Percentiles rank a stretch among this genome's conserved stretches.
These are phyloP conservation scores for Sparidentex hasta DNA, from an alignment of 2,797 vertebrate genomes.

Conservation along the genomic window DNA sequence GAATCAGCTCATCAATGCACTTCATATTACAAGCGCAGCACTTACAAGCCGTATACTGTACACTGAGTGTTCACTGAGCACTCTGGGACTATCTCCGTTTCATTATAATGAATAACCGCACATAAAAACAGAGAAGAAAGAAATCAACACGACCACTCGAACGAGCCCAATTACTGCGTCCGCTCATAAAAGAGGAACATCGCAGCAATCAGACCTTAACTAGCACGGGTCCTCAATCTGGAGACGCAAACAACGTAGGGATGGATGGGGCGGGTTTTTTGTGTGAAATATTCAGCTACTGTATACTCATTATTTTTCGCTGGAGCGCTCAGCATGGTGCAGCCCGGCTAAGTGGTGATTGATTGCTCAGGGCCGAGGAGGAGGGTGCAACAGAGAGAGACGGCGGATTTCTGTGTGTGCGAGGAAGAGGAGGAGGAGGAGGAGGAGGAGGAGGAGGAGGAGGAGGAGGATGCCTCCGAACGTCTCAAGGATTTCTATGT, in stretches of 20 bases:
- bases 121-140: conserved; percentile 37
- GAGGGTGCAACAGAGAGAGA: conserved; percentile 61
- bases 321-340: conserved; percentile 60
- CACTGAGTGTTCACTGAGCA: conserved; percentile 8
- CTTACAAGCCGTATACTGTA: conserved; percentile 16
- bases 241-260: conserved; percentile 61
- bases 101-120: conserved; percentile 44
- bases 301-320: conserved; percentile 83
- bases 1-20: conserved; percentile 22
- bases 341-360: conserved; percentile 79
- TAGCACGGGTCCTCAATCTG: conserved; percentile 54
- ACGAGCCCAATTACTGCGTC: conserved; percentile 54
- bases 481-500: conserved; percentile 48
- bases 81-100: conserved; percentile 18
- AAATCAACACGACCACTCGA: conserved; percentile 49
- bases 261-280: conserved; percentile 47
- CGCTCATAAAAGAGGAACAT: conserved; percentile 51
- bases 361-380: conserved; percentile 71
- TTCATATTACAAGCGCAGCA: conserved; percentile 9
- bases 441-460: conserved; percentile 42
- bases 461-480: conserved; percentile 39
- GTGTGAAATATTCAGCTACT: conserved; percentile 79
- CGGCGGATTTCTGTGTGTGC: conserved; percentile 25
- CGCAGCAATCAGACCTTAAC: conserved; percentile 55
- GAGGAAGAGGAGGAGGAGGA: conserved; percentile 34